Percentiles rank a stretch among this genome's conserved stretches.
phyloP scores from a whole-genome alignment of 2,888 invertebrate genomes.

The Erebia palarica region DNA sequence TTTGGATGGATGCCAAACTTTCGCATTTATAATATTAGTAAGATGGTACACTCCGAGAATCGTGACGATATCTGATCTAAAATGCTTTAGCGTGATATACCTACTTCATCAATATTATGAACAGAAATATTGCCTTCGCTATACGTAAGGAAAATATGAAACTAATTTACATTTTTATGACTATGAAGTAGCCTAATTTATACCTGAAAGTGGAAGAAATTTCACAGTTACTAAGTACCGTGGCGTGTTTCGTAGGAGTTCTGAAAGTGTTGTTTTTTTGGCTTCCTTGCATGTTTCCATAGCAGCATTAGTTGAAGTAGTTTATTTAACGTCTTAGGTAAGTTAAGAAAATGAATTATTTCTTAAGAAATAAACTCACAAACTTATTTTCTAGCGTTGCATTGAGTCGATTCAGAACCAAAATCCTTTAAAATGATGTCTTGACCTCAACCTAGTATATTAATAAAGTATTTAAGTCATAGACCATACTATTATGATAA shows the following conservation, averaged over 20 bases:
- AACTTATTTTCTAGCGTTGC: no score
- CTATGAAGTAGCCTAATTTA: conserved; percentile 30
- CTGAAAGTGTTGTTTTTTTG: conserved; percentile 22
- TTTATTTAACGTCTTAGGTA: background rate
- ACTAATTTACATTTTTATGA: conserved; percentile 29
- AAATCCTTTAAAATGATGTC: no score
- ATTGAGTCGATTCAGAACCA: no score
- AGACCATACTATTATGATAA: no score
- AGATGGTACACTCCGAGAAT: background rate
- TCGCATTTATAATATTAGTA: no score
- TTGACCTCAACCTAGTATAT: no score
- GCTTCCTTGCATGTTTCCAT: conserved; percentile 35
- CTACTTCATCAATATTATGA: conserved; percentile 21
- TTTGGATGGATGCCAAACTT: no score
- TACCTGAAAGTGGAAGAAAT: conserved; percentile 30
- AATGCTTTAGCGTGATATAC: background rate
- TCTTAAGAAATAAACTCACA: background rate
- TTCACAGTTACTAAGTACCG: conserved; percentile 29
- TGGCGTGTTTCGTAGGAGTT: conserved; percentile 35
- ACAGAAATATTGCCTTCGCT: conserved; percentile 24
- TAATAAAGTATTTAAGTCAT: no score
- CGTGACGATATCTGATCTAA: background rate
- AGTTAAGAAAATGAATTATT: background rate
- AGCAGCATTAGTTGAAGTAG: conserved; percentile 12
- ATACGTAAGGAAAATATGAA: conserved; percentile 26